A percentile compares a stretch with the other conserved stretches of the same genome.
These are phyloP conservation scores for Betta splendens DNA, from an alignment of 2,797 vertebrate genomes.

Conservation along the genomic window DNA sequence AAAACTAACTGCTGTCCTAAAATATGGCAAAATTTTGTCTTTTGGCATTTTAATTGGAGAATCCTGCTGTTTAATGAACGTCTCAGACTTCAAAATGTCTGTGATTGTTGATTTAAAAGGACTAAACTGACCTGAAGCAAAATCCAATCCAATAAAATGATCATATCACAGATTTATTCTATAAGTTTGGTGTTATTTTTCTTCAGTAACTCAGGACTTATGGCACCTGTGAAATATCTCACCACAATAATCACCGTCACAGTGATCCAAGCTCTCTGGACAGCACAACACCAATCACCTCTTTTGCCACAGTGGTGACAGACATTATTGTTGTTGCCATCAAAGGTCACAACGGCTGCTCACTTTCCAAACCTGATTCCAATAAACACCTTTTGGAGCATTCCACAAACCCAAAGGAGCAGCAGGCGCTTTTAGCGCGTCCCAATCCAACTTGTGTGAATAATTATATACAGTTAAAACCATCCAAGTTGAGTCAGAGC, in stretches of 20 bases:
- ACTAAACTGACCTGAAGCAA: slow-evolving; percentile 40
- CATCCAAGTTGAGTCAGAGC: slow-evolving; percentile 46
- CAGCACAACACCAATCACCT: slow-evolving; percentile 63
- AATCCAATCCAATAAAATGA: slow-evolving; percentile 61
- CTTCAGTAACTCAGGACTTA: slow-evolving; percentile 74
- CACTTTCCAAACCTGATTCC: slow-evolving; percentile 76
- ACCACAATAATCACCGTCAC: slow-evolving; percentile 55
- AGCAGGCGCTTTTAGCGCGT: slow-evolving; percentile 47
- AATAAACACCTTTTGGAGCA: slow-evolving; percentile 82
- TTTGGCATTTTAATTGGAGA: slow-evolving; percentile 60
- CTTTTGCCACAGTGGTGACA: slow-evolving; percentile 69
- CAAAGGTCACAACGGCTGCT: slow-evolving; percentile 65
- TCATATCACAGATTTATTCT: slow-evolving; percentile 70
- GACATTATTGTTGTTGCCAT: slow-evolving; percentile 69
- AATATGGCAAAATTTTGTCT: slow-evolving; percentile 49
- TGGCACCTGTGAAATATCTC: slow-evolving; percentile 60
- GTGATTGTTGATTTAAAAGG: slow-evolving; percentile 56
- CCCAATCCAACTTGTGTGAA: slow-evolving; percentile 52
- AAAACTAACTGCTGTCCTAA: slow-evolving; percentile 64
- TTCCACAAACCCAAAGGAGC: slow-evolving; percentile 68
- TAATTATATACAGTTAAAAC: slow-evolving; percentile 48
- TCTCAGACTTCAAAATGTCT: slow-evolving; percentile 33
- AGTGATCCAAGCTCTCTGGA: slow-evolving; percentile 46
- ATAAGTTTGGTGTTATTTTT: slow-evolving; percentile 72
- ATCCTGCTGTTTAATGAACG: slow-evolving; percentile 48